Percentiles rank a stretch among this genome's conserved stretches.
Conservation (phyloP, 2,113 vertebrate genomes). For the Siphamia tubifer region DNA sequence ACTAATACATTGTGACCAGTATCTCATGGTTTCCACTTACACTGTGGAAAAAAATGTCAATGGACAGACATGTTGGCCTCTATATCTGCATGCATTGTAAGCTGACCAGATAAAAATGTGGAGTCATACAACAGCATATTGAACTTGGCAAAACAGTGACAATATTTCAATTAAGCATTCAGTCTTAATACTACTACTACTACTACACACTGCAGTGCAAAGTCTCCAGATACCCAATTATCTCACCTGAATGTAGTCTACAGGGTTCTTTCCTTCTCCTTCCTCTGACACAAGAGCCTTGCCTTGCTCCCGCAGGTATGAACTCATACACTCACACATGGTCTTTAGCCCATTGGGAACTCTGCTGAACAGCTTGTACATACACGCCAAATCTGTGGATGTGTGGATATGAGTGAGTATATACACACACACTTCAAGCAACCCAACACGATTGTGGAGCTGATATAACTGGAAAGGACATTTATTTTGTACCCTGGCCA, state of each 20-base stretch:
- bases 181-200: not conserved
- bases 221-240: not conserved
- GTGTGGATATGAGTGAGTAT: not conserved
- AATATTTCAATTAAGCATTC: too few relatives aligned
- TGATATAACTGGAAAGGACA: not conserved
- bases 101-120: too few relatives aligned
- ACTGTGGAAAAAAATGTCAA: too few relatives aligned
- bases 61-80: too few relatives aligned
- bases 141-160: too few relatives aligned
- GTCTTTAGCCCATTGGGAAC: constrained; percentile 99
- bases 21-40: too few relatives aligned
- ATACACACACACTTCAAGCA: not conserved
- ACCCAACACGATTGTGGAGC: not conserved
- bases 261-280: constrained; percentile 98
- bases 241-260: constrained; percentile 97
- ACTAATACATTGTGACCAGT: too few relatives aligned
- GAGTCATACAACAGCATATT: too few relatives aligned
- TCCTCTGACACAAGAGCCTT: constrained; percentile 99
- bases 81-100: too few relatives aligned
- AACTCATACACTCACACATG: constrained; percentile 99
- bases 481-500: too few relatives aligned
- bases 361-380: constrained; percentile 98
- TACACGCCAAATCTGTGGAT: constrained; percentile 93
- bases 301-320: constrained; percentile 96
- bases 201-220: not conserved